A percentile compares a stretch with the other conserved stretches of the same genome.
Conservation (phyloP, 2,113 vertebrate genomes). For the Ptychochromis oligacanthus region DNA sequence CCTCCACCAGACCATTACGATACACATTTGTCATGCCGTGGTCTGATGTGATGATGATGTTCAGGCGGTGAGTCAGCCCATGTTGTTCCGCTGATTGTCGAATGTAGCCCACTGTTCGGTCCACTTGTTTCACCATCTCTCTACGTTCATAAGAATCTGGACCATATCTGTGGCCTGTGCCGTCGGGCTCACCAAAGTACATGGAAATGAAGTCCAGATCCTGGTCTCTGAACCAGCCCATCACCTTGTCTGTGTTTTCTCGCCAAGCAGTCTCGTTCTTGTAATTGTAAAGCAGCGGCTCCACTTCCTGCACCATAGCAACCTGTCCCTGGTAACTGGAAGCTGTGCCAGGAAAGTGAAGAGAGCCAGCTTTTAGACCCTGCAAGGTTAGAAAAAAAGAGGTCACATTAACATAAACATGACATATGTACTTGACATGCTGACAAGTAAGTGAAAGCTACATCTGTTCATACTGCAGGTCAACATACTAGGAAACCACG, state of each 20-base stretch:
- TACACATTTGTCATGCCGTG: slow-evolving; percentile 87
- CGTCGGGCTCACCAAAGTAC: slow-evolving; percentile 92
- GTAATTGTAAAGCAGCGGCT: slow-evolving; percentile 79
- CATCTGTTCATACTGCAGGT: background rate
- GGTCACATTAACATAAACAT: slow-evolving; percentile 4
- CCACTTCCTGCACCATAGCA: slow-evolving; percentile 78
- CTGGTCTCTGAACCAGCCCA: slow-evolving; percentile 83
- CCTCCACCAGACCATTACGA: slow-evolving; percentile 56
- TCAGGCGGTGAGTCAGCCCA: slow-evolving; percentile 73
- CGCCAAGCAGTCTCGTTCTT: slow-evolving; percentile 84
- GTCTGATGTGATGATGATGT: slow-evolving; percentile 89
- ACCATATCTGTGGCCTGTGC: slow-evolving; percentile 85
- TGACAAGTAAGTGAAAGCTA: background rate
- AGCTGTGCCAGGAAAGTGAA: slow-evolving; percentile 89
- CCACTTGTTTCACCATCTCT: slow-evolving; percentile 86
- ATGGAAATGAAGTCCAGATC: slow-evolving; percentile 86
- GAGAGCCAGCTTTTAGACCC: slow-evolving; percentile 89
- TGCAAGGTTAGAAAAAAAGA: slow-evolving; percentile 46
- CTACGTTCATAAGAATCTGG: slow-evolving; percentile 84
- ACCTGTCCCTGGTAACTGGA: slow-evolving; percentile 82
- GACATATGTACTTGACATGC: background rate
- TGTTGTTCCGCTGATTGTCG: slow-evolving; percentile 61
- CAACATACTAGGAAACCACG: slow-evolving; percentile 11
- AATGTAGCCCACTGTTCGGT: slow-evolving; percentile 87
- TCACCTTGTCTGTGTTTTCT: slow-evolving; percentile 81